These are phyloP conservation scores for Eristalinus aeneus DNA, from an alignment of 2,888 invertebrate species.

Conservation along the genomic window DNA sequence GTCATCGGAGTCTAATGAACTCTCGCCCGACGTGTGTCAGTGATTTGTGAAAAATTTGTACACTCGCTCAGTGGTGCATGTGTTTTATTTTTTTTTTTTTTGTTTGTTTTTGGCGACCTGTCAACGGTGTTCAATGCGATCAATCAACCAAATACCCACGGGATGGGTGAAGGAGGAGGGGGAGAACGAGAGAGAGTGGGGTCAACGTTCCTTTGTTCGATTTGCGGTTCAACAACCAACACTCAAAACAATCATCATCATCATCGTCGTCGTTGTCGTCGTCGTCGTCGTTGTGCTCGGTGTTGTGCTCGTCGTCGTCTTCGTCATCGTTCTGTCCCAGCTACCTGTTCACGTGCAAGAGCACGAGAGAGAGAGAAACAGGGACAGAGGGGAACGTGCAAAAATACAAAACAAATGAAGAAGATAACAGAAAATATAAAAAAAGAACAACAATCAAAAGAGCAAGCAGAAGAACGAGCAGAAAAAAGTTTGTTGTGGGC, in stretches of 20 bases:
- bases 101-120: neutral
- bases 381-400: conserved; percentile 33
- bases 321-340: neutral
- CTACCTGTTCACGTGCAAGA: conserved; percentile 67
- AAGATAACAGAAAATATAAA: conserved; percentile 9
- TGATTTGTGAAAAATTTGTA: neutral
- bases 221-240: conserved; percentile 70
- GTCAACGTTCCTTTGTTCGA: conserved; percentile 70
- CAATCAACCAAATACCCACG: conserved; percentile 49
- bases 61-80: neutral
- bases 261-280: conserved; percentile 15
- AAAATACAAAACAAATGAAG: conserved; percentile 19
- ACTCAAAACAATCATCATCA: conserved; percentile 66
- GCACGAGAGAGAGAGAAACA: conserved; percentile 53
- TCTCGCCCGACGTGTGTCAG: neutral
- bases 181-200: conserved; percentile 42
- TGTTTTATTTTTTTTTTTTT: neutral
- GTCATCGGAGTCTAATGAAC: conserved; percentile 57
- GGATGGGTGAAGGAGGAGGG: neutral
- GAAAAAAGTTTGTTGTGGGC: conserved; percentile 13
- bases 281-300: conserved; percentile 3
- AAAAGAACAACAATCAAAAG: neutral
- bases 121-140: conserved; percentile 55
- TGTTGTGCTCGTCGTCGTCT: neutral
- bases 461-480: conserved; percentile 44